These are phyloP conservation scores for Pseudopipra pipra DNA, from an alignment of 2,113 vertebrate genomes.

Conservation along the genomic window DNA sequence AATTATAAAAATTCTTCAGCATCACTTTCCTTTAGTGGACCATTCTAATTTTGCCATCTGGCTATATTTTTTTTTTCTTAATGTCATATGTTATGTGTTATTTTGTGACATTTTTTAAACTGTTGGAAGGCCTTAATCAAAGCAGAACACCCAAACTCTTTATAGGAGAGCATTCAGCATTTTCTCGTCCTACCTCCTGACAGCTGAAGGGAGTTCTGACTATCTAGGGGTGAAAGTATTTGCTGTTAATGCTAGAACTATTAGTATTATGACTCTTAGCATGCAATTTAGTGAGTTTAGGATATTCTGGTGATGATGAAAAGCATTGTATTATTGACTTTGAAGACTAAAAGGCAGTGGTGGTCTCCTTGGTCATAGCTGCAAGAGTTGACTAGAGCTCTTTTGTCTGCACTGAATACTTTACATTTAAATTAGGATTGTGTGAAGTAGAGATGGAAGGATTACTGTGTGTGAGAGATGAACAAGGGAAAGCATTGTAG, in stretches of 20 bases:
- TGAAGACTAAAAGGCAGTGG: conserved; percentile 33
- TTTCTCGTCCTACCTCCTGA: not conserved
- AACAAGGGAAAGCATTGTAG: conserved; percentile 53
- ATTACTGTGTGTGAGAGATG: conserved; percentile 61
- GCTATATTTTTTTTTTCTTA: not conserved
- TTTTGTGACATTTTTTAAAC: not conserved
- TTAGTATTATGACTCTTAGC: not conserved
- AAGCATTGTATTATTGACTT: conserved; percentile 3
- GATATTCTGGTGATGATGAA: conserved; percentile 17
- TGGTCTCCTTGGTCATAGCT: conserved; percentile 9
- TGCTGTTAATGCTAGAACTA: conserved; percentile 1
- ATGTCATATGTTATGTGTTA: not conserved
- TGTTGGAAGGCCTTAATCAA: not conserved
- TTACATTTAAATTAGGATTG: conserved; percentile 71
- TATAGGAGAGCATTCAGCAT: not conserved
- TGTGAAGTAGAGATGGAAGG: conserved; percentile 65
- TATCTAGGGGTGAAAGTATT: not conserved
- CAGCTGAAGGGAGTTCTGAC: not conserved
- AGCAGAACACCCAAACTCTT: not conserved
- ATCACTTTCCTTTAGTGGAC: not conserved
- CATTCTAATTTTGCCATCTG: not conserved
- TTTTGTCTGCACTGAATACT: conserved; percentile 56
- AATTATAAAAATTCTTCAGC: not conserved
- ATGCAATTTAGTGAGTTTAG: conserved; percentile 14
- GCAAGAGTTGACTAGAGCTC: conserved; percentile 18